A percentile compares a stretch with the other conserved stretches of the same genome.
Conservation (phyloP, 2,888 invertebrate species). For the Leucoma salicis region DNA sequence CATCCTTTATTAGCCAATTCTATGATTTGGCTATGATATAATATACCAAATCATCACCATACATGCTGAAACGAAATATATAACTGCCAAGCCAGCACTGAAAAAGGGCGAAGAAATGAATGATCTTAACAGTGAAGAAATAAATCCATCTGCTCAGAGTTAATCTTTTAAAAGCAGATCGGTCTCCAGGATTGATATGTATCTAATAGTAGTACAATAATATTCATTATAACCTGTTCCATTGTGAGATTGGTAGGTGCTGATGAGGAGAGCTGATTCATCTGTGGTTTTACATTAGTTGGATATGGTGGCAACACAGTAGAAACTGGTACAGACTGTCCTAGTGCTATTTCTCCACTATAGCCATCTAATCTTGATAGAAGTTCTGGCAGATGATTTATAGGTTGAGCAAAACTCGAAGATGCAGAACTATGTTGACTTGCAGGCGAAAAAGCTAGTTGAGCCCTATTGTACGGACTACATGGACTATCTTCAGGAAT, state of each 20-base stretch:
- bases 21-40: too few species aligned
- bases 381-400: conserved; percentile 83
- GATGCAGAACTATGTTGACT: conserved; percentile 84
- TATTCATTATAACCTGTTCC: conserved; percentile 78
- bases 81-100: too few species aligned
- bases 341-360: conserved; percentile 79
- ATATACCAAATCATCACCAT: too few species aligned
- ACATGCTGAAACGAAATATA: too few species aligned
- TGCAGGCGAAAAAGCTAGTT: conserved; percentile 84
- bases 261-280: conserved; percentile 90
- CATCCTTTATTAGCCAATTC: too few species aligned
- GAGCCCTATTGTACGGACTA: conserved; percentile 74
- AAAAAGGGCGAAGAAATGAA: too few species aligned
- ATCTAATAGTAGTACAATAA: neutral
- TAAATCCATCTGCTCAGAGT: too few species aligned
- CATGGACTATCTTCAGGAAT: conserved; percentile 70
- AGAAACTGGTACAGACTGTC: conserved; percentile 85
- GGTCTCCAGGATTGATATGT: too few species aligned
- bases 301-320: conserved; percentile 75
- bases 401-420: conserved; percentile 71
- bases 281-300: conserved; percentile 61
- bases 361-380: conserved; percentile 85
- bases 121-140: too few species aligned
- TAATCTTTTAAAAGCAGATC: too few species aligned
- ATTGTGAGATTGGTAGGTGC: conserved; percentile 92